Evolutionary conservation across 2,888 invertebrate genomes (phyloP), one percentile per base, ranked within the genome.

Genomic region (Dryobota labecula): DNA sequence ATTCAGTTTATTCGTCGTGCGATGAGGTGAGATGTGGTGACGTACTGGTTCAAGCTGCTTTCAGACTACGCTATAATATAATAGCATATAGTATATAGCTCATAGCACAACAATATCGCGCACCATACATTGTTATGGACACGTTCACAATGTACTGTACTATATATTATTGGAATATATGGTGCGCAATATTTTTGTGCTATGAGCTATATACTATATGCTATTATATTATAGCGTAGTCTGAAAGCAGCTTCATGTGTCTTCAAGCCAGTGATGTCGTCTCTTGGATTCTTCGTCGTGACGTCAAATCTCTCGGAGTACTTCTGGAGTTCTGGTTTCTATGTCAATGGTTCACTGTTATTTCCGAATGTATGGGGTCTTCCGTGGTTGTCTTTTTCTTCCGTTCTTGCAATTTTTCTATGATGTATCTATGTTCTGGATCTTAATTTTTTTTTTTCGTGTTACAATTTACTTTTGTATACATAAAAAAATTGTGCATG

Each of bases 1-100:
- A 74, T 74, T 80, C 80, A 6, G 65, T 82, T 51, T 82, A 86
- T 41, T 89, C 89, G 43, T 91, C 91, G 47, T 88, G 89, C 54
- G 91, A 90, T 67, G 90, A 91, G 91, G 91, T 92, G 90, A 90
- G 85, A 69, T 69, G 56, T 36, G 65, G 47, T 65, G 54, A 63
- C 30, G 38, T 41, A 9, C 8, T 36, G 41, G 24, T 43, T 13
- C n/a, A n/a, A n/a, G n/a, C n/a, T n/a, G n/a, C n/a, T n/a, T n/a
- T n/a, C n/a, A n/a, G n/a, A n/a, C n/a, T n/a, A n/a, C n/a, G n/a
- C n/a, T n/a, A n/a, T n/a, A n/a, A n/a, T n/a, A n/a, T n/a, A n/a
- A n/a, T n/a, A n/a, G n/a, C n/a, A n/a, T n/a, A n/a, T n/a, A n/a
- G n/a, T n/a, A n/a, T n/a, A n/a, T n/a, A n/a, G n/a, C n/a, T n/a